These are phyloP conservation scores for Cygnus olor DNA, from an alignment of 2,797 vertebrate genomes.

Conservation along the genomic window DNA sequence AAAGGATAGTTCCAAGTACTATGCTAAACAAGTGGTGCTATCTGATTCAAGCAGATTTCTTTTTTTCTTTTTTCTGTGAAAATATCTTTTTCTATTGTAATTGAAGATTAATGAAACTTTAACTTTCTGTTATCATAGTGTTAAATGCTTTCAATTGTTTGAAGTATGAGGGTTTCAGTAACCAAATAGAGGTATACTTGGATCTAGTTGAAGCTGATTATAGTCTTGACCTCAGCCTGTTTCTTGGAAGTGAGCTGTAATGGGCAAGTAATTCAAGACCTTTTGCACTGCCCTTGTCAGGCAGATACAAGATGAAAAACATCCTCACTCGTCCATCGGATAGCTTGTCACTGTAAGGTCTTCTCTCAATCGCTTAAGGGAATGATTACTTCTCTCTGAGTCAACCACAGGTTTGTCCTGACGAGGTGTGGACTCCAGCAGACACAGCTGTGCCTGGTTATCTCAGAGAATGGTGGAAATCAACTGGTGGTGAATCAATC, in stretches of 20 bases:
- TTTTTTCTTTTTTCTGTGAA: not conserved
- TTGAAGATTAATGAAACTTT: not conserved
- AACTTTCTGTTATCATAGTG: not conserved
- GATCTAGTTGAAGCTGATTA: not conserved
- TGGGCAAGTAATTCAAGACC: not conserved
- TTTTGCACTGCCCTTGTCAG: not conserved
- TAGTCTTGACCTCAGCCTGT: not conserved
- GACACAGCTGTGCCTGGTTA: not conserved
- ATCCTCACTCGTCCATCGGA: not conserved
- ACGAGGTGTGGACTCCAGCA: not conserved
- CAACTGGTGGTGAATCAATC: not conserved
- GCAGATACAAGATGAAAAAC: constrained; percentile 5
- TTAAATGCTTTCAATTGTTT: not conserved
- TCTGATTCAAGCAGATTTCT: not conserved
- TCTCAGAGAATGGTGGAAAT: not conserved
- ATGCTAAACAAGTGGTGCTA: not conserved
- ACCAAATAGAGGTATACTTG: not conserved
- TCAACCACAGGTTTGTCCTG: not conserved
- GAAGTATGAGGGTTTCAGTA: not conserved
- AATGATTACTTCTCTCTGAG: not conserved
- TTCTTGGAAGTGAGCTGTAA: constrained; percentile 14
- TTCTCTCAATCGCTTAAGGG: not conserved
- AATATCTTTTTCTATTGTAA: not conserved
- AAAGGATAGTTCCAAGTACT: not conserved
- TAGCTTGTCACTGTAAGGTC: not conserved